Conservation (phyloP, 2,888 invertebrate genomes). For the Apotomis betuletana region DNA sequence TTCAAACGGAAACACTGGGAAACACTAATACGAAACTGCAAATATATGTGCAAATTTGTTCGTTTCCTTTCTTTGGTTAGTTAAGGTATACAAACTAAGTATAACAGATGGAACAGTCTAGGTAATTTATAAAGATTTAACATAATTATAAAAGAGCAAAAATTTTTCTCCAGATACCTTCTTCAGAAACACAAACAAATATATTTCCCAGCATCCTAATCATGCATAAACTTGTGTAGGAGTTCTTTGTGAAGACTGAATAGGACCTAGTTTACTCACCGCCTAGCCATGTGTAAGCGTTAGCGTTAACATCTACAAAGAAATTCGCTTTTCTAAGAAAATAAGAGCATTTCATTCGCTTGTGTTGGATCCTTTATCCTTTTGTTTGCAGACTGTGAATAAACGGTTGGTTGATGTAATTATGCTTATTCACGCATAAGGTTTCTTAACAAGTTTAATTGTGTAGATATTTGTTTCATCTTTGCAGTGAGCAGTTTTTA, state of each 20-base stretch:
- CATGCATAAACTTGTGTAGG: conserved; percentile 34
- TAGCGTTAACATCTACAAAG: conserved; percentile 32
- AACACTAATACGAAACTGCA: no score
- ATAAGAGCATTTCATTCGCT: conserved; percentile 28
- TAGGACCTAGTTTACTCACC: conserved; percentile 38
- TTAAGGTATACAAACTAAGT: no score
- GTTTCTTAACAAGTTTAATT: conserved; percentile 18
- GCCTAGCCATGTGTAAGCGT: conserved; percentile 31
- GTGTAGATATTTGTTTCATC: conserved; percentile 13
- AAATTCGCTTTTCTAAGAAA: conserved; percentile 31
- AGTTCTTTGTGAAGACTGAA: conserved; percentile 36
- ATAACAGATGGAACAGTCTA: no score
- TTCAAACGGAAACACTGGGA: no score
- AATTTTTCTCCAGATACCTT: conserved; percentile 9
- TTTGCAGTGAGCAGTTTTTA: not conserved
- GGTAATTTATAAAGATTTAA: not conserved
- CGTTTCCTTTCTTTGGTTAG: no score
- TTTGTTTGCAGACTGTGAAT: conserved; percentile 37
- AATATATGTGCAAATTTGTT: no score
- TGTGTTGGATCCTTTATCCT: conserved; percentile 30
- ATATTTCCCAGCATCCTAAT: conserved; percentile 30
- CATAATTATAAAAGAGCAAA: not conserved
- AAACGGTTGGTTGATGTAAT: conserved; percentile 29
- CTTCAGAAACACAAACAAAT: conserved; percentile 16
- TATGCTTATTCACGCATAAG: conserved; percentile 34